phyloP scores from a whole-genome alignment of 2,888 invertebrate genomes.

The Phragmatobia fuliginosa region DNA sequence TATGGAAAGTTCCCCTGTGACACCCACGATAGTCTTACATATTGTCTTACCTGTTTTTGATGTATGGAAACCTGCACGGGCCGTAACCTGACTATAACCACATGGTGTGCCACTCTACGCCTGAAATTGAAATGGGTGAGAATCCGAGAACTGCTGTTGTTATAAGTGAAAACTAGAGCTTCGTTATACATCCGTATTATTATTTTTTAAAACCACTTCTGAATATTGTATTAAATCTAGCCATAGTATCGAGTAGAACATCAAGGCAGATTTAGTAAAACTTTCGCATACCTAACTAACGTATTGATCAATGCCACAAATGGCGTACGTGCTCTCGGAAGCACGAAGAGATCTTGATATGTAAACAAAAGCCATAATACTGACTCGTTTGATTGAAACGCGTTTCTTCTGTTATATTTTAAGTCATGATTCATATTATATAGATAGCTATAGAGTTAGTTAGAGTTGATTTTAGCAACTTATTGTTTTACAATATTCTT shows the following conservation, averaged over 20 bases:
- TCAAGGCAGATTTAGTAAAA: slow-evolving; percentile 2
- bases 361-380: slow-evolving; percentile 13
- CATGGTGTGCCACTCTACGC: too few species aligned
- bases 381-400: slow-evolving; percentile 7
- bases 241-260: background rate
- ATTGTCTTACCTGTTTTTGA: too few species aligned
- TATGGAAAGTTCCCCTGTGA: too few species aligned
- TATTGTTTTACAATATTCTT: background rate
- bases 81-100: too few species aligned
- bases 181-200: too few species aligned
- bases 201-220: background rate
- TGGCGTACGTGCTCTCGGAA: slow-evolving; percentile 17
- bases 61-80: too few species aligned
- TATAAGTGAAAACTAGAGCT: too few species aligned
- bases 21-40: background rate
- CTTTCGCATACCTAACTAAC: slow-evolving; percentile 1
- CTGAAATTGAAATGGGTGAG: too few species aligned
- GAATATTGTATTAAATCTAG: background rate
- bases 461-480: background rate
- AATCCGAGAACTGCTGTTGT: too few species aligned
- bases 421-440: slow-evolving; percentile 1
- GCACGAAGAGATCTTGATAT: slow-evolving; percentile 7
- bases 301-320: slow-evolving; percentile 7
- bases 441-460: background rate
- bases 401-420: slow-evolving; percentile 8